Evolutionary conservation across 2,888 invertebrate species (phyloP).

Genomic region (Myopa tessellatipennis): DNA sequence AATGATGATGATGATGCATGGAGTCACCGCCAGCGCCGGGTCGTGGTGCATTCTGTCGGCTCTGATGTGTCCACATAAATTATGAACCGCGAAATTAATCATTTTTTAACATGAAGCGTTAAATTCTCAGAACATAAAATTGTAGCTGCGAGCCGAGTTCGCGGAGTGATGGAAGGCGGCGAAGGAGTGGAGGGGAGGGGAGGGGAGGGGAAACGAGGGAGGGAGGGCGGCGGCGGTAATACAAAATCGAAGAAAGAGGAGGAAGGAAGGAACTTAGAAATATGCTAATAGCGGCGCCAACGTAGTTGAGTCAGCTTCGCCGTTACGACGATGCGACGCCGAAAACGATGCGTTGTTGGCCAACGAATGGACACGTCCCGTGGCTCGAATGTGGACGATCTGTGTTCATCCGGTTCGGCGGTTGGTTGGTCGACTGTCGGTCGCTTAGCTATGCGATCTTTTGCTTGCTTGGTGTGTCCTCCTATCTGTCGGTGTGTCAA

Average conservation of each 20-base stretch:
- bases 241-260: not conserved
- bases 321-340: not conserved
- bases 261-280: slow-evolving; percentile 4
- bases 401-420: no score
- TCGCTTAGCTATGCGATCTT: no score
- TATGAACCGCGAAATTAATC: slow-evolving; percentile 62
- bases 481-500: no score
- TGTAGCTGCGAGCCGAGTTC: not conserved
- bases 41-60: slow-evolving; percentile 56
- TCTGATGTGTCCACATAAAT: slow-evolving; percentile 64
- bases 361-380: no score
- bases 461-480: no score
- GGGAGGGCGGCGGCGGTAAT: not conserved
- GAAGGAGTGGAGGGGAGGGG: not conserved
- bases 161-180: not conserved
- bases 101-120: slow-evolving; percentile 53
- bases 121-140: slow-evolving; percentile 30
- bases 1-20: slow-evolving; percentile 12
- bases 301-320: not conserved
- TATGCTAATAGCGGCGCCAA: slow-evolving; percentile 29
- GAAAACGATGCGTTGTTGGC: not conserved
- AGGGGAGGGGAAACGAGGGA: no score
- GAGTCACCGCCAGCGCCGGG: not conserved
- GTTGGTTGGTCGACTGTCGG: no score
- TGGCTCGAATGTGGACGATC: not conserved